Evolutionary conservation across 2,797 vertebrate genomes (phyloP).

Genomic region (Myotis daubentonii): DNA sequence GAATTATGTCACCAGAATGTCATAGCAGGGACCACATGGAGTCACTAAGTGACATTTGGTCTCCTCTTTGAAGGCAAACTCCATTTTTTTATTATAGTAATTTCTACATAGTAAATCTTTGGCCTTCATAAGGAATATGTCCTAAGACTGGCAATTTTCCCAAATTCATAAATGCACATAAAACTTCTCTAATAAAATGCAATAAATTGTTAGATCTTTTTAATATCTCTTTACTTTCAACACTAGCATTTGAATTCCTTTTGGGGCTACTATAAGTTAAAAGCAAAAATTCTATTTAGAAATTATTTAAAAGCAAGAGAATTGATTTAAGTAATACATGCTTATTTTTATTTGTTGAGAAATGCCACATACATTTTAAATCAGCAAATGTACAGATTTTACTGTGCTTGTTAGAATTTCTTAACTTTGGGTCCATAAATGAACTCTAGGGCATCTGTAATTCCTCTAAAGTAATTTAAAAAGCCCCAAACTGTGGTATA

Average conservation of each 20-base stretch:
- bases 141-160: slow-evolving; percentile 21
- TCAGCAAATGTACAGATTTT: neutral
- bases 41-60: neutral
- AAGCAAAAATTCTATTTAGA: slow-evolving; percentile 40
- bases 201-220: neutral
- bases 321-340: neutral
- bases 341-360: slow-evolving; percentile 26
- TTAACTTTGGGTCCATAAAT: neutral
- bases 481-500: neutral
- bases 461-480: neutral
- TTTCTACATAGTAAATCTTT: slow-evolving; percentile 30
- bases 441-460: neutral
- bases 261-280: neutral
- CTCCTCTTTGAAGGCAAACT: neutral
- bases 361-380: neutral
- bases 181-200: neutral
- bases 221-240: slow-evolving; percentile 17
- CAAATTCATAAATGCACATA: slow-evolving; percentile 21
- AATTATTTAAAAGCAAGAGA: neutral
- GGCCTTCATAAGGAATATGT: slow-evolving; percentile 6
- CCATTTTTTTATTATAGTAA: neutral
- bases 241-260: neutral
- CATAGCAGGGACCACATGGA: neutral
- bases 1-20: neutral
- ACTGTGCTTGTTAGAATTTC: slow-evolving; percentile 5